Percentiles rank a stretch among this genome's conserved stretches.
Conservation (phyloP, 2,113 vertebrate species). For the Rhinoderma darwinii region DNA sequence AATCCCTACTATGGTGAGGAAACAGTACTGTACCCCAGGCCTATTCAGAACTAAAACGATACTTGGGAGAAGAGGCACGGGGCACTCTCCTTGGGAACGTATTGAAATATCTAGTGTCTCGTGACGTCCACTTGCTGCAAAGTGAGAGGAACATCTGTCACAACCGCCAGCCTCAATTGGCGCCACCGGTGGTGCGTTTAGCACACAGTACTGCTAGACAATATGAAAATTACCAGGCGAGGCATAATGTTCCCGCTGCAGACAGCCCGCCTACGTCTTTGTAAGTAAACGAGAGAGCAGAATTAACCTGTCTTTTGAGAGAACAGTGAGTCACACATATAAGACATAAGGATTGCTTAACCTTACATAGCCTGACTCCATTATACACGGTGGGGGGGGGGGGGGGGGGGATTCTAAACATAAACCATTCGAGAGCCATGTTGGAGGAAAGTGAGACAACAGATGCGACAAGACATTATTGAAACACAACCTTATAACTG, state of each 20-base stretch:
- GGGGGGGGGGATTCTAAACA: background rate
- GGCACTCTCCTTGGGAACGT: too few species aligned
- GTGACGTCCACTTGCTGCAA: background rate
- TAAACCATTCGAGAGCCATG: background rate
- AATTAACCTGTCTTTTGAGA: constrained; percentile 57
- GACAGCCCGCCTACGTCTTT: constrained; percentile 55
- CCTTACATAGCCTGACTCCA: constrained; percentile 44
- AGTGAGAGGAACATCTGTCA: background rate
- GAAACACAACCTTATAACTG: background rate
- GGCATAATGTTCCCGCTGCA: constrained; percentile 56
- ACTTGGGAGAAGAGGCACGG: too few species aligned
- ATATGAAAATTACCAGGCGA: constrained; percentile 56
- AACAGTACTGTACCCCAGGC: too few species aligned
- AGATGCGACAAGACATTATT: background rate
- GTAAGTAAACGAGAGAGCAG: constrained; percentile 44
- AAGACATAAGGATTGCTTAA: constrained; percentile 44
- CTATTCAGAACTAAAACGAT: too few species aligned
- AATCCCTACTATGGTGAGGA: too few species aligned
- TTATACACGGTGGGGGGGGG: constrained; percentile 18
- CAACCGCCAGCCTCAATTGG: background rate
- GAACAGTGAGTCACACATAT: constrained; percentile 50
- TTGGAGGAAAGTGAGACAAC: background rate
- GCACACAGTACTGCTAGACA: constrained; percentile 36
- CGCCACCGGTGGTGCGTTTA: background rate
- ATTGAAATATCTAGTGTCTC: too few species aligned